Evolutionary conservation across 2,888 invertebrate genomes (phyloP).

Genomic region (Spicauda simplicius): DNA sequence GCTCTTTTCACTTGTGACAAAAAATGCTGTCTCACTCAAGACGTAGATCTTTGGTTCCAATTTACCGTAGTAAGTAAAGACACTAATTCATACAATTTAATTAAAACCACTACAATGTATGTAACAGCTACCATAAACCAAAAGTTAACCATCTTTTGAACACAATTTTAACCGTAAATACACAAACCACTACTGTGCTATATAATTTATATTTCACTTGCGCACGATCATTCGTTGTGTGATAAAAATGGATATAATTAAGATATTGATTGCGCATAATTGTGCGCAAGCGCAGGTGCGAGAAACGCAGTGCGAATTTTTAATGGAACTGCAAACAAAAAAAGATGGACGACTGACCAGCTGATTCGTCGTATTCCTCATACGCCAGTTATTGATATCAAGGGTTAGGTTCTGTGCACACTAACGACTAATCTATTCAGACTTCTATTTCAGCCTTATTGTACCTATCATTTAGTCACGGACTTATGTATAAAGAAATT

Average conservation of each 20-base stretch:
- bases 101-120: no score
- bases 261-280: constrained; percentile 51
- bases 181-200: constrained; percentile 24
- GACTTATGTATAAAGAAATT: no score
- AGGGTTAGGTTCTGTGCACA: not conserved
- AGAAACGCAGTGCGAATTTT: constrained; percentile 41
- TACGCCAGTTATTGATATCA: constrained; percentile 33
- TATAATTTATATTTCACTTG: constrained; percentile 31
- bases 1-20: no score
- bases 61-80: no score
- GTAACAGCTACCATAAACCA: no score
- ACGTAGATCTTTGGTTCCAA: no score
- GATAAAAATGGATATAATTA: constrained; percentile 50
- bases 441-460: no score
- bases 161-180: constrained; percentile 1
- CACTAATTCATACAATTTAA: no score
- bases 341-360: constrained; percentile 29
- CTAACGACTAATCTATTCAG: not conserved
- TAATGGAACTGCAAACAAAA: constrained; percentile 38
- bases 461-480: no score
- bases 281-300: constrained; percentile 45
- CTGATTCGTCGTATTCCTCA: constrained; percentile 27
- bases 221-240: constrained; percentile 32
- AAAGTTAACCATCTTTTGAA: no score
- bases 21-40: no score